These are phyloP conservation scores for Haemorhous mexicanus DNA, from an alignment of 2,113 vertebrate genomes.

Conservation along the genomic window DNA sequence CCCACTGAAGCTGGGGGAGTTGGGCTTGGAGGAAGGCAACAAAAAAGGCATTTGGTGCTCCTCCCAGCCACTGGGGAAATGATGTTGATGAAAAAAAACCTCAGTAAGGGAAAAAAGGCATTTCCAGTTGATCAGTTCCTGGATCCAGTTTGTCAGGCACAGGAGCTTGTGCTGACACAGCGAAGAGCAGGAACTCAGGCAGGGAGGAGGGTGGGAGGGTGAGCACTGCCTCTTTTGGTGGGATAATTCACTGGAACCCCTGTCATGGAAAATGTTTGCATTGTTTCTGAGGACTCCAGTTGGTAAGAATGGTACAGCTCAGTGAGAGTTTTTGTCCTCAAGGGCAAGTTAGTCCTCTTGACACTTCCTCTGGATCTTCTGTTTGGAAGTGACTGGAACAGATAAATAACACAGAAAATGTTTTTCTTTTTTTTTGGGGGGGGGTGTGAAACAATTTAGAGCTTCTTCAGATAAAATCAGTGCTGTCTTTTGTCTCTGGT, in stretches of 20 bases:
- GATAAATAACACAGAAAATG: not conserved
- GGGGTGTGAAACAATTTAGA: too few species aligned
- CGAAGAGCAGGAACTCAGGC: not conserved
- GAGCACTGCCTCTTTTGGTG: not conserved
- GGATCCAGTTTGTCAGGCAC: not conserved
- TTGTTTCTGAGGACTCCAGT: not conserved
- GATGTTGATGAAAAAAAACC: not conserved
- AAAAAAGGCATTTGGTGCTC: not conserved
- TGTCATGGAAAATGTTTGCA: not conserved
- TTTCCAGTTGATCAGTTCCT: not conserved
- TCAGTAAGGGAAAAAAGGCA: not conserved
- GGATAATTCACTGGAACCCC: not conserved
- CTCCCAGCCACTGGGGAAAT: not conserved
- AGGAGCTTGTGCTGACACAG: constrained; percentile 14
- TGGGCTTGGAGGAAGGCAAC: not conserved
- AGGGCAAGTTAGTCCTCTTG: not conserved
- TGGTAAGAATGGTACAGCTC: not conserved
- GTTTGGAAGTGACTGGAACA: not conserved
- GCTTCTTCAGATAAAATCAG: not conserved
- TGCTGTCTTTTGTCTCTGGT: not conserved
- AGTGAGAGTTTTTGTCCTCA: not conserved
- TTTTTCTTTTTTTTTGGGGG: too few species aligned
- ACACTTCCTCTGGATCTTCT: not conserved
- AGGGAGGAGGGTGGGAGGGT: not conserved
- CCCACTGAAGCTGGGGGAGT: not conserved